Conservation (phyloP, 2,113 vertebrate species). For the Hirundichthys speculiger region DNA sequence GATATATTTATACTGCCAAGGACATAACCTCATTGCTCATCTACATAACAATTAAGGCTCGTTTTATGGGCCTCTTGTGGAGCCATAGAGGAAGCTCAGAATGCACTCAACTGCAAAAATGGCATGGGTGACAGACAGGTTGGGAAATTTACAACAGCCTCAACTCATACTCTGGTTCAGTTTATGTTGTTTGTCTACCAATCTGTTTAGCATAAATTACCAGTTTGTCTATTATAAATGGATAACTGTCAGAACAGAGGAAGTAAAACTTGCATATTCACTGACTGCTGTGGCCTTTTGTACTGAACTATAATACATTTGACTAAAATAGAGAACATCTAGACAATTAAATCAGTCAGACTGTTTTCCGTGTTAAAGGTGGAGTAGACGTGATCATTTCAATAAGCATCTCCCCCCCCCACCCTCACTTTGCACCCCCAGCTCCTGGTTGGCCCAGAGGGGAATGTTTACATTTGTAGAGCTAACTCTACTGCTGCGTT, state of each 20-base stretch:
- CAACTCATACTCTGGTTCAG: slow-evolving; percentile 34
- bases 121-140: slow-evolving; percentile 63
- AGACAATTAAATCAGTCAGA: no score
- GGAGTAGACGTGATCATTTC: no score
- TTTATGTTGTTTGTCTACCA: slow-evolving; percentile 37
- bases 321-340: no score
- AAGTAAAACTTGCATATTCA: slow-evolving; percentile 19
- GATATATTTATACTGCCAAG: slow-evolving; percentile 69
- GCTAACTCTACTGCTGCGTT: no score
- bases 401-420: no score
- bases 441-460: no score
- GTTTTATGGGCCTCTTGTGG: slow-evolving; percentile 60
- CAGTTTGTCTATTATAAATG: slow-evolving; percentile 10
- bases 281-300: background rate
- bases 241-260: slow-evolving; percentile 25
- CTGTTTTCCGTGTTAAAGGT: no score
- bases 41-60: slow-evolving; percentile 69
- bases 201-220: slow-evolving; percentile 22
- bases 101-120: slow-evolving; percentile 64
- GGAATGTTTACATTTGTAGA: no score
- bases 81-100: slow-evolving; percentile 60
- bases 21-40: slow-evolving; percentile 73
- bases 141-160: slow-evolving; percentile 56
- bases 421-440: no score
- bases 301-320: background rate